Base-by-base conservation (phyloP, 1,140 invertebrate species). In the Trichonephila clavipes region DNA sequence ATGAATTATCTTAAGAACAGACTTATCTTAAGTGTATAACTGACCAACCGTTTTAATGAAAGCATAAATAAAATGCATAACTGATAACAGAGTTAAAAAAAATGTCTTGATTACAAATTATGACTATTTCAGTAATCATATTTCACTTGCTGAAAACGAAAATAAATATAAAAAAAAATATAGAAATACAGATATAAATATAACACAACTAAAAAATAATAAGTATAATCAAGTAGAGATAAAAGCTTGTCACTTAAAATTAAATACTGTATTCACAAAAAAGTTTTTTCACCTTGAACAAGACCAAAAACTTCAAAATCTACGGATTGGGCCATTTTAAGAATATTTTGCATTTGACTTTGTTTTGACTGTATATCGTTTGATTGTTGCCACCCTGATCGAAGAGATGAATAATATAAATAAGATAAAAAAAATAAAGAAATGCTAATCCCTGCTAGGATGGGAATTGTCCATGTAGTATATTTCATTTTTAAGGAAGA, bases 301-400 rank as follows among this genome's bases (percentile, higher is more conserved):
- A 16, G n/a, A 21, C 92, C 92, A 44, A 93, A 93, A 62, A 93
- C 85, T 88, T 93, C 92, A 44, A 88, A 93, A 93, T 93, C 92
- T 5, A 93, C 8, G 0, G 92, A 93, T 10, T 88, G 92, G 6
- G 88, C 2, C 92, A 93, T 93, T 82, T 64, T 88, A 7, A 77
- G n/a, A 72, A 86, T 40, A 61, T 28, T 92, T 92, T 16, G 44
- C 83, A 87, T 92, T 87, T 87, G 64, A 77, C 51, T 90, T 81
- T 44, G 34, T 90, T 58, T 14, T 77, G 44, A 61, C 58, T 18
- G 44, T 12, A 34, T 6, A n/a, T 40, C 44, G 18, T 8, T n/a
- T 1, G 51, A 19, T 16, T 90, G 89, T 77, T 90, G 89, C 89
- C 89, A 90, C 44, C 51, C 24, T 21, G n/a, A 61, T 19, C 28